phyloP scores from a whole-genome alignment of 2,797 vertebrate genomes.

The Nannoperca obscura region DNA sequence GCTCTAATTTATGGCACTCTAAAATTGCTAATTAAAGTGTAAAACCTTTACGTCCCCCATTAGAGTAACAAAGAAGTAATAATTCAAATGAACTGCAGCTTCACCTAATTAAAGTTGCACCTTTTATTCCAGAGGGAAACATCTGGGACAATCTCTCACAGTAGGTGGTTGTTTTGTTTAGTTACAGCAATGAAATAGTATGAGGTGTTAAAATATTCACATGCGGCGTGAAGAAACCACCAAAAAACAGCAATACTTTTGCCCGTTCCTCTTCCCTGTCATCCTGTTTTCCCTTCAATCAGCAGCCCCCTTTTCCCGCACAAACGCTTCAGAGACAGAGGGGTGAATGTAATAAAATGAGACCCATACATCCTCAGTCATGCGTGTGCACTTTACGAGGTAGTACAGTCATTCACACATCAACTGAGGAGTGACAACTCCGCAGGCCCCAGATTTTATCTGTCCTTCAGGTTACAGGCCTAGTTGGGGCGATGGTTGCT shows the following conservation, averaged over 20 bases:
- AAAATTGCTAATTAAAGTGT: conserved; percentile 13
- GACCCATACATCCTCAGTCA: conserved; percentile 78
- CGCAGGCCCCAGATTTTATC: conserved; percentile 76
- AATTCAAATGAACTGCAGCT: conserved; percentile 8
- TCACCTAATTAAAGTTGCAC: background rate
- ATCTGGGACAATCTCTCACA: background rate
- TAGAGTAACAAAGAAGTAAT: conserved; percentile 3
- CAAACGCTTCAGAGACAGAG: conserved; percentile 57
- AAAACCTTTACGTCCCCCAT: background rate
- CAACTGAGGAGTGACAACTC: conserved; percentile 69
- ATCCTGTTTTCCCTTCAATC: conserved; percentile 71
- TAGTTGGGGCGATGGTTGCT: conserved; percentile 52
- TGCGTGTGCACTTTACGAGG: conserved; percentile 80
- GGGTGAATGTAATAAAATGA: conserved; percentile 78
- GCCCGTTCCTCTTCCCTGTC: conserved; percentile 3
- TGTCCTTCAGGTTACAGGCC: conserved; percentile 62
- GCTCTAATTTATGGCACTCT: background rate
- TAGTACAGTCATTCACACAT: conserved; percentile 72
- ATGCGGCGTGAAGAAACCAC: conserved; percentile 13
- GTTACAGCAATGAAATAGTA: conserved; percentile 14
- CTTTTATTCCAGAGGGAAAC: background rate
- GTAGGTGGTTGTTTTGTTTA: conserved; percentile 35
- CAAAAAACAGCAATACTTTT: conserved; percentile 28
- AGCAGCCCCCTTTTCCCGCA: conserved; percentile 31
- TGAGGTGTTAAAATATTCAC: conserved; percentile 45